Evolutionary conservation across 2,797 vertebrate genomes (phyloP).

Genomic region (Eupleurogrammus muticus): DNA sequence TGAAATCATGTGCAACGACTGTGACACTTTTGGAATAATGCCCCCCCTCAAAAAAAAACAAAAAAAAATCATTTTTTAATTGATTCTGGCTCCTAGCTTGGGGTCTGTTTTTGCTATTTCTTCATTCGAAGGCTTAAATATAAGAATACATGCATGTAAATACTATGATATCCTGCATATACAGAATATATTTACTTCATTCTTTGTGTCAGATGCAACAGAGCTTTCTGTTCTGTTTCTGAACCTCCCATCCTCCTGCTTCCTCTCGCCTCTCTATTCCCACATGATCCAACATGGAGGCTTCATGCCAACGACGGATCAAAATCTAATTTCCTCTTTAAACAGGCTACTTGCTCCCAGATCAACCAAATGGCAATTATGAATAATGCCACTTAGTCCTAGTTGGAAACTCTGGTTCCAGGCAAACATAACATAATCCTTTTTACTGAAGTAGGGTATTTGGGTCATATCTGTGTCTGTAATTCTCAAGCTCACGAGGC

Average conservation of each 20-base stretch:
- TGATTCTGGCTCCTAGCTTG: background rate
- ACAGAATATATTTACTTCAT: no score
- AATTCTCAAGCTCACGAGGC: conserved; percentile 69
- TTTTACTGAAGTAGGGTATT: conserved; percentile 73
- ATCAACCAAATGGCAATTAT: conserved; percentile 75
- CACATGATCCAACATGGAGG: conserved; percentile 47
- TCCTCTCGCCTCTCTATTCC: conserved; percentile 22
- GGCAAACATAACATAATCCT: conserved; percentile 70
- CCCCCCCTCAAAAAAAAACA: conserved; percentile 1
- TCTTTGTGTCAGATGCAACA: background rate
- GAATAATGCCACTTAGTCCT: conserved; percentile 82
- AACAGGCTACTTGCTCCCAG: conserved; percentile 73
- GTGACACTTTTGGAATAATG: conserved; percentile 25
- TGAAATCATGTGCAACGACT: conserved; percentile 33
- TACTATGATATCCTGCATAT: background rate
- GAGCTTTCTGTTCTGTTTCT: background rate
- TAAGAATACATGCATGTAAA: background rate
- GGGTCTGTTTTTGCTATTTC: background rate
- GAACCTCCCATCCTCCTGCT: background rate
- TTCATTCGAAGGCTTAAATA: background rate
- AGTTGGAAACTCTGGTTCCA: conserved; percentile 74
- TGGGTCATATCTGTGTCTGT: conserved; percentile 80
- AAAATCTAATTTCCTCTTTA: conserved; percentile 64
- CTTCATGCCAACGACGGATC: conserved; percentile 54
- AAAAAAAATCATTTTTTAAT: no score